Conservation (phyloP, 2,113 vertebrate species). For the Aptenodytes forsteri region DNA sequence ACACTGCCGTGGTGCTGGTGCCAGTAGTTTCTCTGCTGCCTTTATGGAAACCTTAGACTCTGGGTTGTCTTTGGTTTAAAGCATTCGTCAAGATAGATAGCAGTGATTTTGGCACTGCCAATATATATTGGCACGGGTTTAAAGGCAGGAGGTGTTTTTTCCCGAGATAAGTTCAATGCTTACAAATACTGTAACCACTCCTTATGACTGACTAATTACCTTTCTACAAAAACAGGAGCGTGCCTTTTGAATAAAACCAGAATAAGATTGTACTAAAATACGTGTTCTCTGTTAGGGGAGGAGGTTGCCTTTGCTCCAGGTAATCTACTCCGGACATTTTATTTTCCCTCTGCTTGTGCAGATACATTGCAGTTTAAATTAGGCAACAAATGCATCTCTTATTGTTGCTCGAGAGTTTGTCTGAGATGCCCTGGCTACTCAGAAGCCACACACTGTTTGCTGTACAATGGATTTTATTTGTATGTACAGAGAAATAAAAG, state of each 20-base stretch:
- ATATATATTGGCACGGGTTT: fast-evolving
- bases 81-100: fast-evolving
- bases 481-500: not conserved
- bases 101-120: not conserved
- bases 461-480: not conserved
- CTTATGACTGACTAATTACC: not conserved
- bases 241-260: not conserved
- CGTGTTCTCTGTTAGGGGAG: not conserved
- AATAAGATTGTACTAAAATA: not conserved
- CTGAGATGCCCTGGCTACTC: not conserved
- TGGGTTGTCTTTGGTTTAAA: not conserved
- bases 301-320: not conserved
- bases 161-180: not conserved
- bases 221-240: not conserved
- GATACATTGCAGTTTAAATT: not conserved
- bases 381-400: fast-evolving
- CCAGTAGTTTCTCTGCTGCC: not conserved
- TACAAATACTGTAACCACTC: not conserved
- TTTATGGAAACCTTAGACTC: not conserved
- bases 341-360: not conserved
- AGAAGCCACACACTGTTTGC: not conserved
- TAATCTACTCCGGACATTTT: not conserved
- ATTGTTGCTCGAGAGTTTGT: not conserved
- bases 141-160: not conserved
- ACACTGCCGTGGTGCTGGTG: not conserved